A percentile compares a stretch with the other conserved stretches of the same genome.
phyloP scores from a whole-genome alignment of 2,888 invertebrate species.

The Unio pictorum region DNA sequence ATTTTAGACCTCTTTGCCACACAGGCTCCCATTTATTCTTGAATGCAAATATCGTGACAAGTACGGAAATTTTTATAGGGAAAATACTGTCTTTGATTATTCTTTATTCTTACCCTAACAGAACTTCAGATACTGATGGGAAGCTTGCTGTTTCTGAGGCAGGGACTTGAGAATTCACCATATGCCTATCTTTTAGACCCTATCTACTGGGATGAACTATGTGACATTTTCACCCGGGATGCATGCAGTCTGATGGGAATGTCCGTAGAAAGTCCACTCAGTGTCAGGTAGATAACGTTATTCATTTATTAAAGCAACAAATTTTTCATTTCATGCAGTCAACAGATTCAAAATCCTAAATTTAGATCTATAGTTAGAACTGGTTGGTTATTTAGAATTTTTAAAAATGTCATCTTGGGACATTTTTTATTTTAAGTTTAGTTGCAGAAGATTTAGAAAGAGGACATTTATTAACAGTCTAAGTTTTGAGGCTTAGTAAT shows the following conservation, averaged over 20 bases:
- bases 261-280: constrained; percentile 90
- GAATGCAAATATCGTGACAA: not conserved
- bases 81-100: not conserved
- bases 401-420: too few species aligned
- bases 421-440: too few species aligned
- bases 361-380: too few species aligned
- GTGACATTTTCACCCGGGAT: constrained; percentile 92
- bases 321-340: too few species aligned
- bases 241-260: constrained; percentile 92
- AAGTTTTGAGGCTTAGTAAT: too few species aligned
- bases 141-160: constrained; percentile 83
- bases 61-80: not conserved
- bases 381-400: too few species aligned
- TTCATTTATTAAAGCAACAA: too few species aligned
- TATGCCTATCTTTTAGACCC: constrained; percentile 83
- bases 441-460: too few species aligned
- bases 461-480: too few species aligned
- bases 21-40: not conserved
- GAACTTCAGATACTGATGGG: constrained; percentile 91
- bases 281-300: constrained; percentile 79
- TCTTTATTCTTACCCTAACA: constrained; percentile 55
- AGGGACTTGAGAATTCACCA: constrained; percentile 85
- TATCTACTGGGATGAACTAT: constrained; percentile 87
- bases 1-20: too few species aligned
- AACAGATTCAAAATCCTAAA: too few species aligned